phyloP scores from a whole-genome alignment of 2,888 invertebrate species.

The Julus scandinavius region DNA sequence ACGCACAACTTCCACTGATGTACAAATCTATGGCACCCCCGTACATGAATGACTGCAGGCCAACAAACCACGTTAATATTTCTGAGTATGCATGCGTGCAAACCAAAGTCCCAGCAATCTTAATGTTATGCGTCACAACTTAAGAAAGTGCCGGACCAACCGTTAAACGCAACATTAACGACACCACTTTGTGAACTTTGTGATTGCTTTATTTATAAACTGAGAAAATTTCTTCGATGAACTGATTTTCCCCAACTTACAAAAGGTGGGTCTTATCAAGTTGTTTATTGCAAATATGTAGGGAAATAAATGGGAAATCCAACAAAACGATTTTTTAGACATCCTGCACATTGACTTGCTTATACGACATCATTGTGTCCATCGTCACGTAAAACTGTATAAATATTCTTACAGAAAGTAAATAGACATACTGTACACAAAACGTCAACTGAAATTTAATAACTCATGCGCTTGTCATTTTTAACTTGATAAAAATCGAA shows the following conservation, averaged over 20 bases:
- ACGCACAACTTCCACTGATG: neutral
- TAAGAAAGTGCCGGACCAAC: neutral
- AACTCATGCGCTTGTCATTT: slow-evolving; percentile 22
- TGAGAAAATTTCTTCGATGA: neutral
- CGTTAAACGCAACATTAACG: neutral
- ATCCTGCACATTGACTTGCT: neutral
- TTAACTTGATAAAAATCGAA: slow-evolving; percentile 18
- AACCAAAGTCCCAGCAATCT: neutral
- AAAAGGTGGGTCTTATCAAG: too few relatives aligned
- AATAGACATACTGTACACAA: neutral
- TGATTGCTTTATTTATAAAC: neutral
- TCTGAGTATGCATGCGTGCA: neutral
- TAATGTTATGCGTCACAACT: neutral
- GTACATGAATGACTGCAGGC: neutral
- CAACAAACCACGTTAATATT: neutral
- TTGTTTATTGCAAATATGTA: too few relatives aligned
- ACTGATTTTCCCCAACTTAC: too few relatives aligned
- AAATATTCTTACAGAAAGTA: neutral
- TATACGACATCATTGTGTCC: neutral
- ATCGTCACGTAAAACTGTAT: neutral
- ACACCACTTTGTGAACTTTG: neutral
- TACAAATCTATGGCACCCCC: neutral
- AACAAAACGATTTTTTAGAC: neutral
- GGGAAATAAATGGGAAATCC: too few relatives aligned
- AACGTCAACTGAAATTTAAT: neutral